A percentile compares a stretch with the other conserved stretches of the same genome.
These are phyloP conservation scores for Alfaro cultratus DNA, from an alignment of 2,797 vertebrate species.

Conservation along the genomic window DNA sequence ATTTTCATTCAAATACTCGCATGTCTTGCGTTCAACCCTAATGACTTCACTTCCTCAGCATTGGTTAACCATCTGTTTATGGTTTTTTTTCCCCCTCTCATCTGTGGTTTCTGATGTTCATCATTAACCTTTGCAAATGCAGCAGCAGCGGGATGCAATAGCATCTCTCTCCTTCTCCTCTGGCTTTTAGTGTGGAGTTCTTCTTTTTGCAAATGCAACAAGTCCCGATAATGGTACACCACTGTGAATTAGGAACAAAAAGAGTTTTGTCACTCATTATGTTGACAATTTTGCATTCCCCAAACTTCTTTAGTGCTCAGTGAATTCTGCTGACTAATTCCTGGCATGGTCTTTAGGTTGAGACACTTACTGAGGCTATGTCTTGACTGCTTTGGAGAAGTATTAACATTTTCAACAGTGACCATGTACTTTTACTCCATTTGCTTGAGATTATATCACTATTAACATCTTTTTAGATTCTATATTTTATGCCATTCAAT, in stretches of 20 bases:
- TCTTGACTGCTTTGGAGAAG: not conserved
- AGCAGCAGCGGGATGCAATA: slow-evolving; percentile 13
- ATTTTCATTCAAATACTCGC: slow-evolving; percentile 20
- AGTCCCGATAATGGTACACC: slow-evolving; percentile 7
- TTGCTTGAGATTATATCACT: slow-evolving; percentile 33
- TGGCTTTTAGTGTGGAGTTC: slow-evolving; percentile 16
- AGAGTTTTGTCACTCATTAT: slow-evolving; percentile 14
- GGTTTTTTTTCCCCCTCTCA: not conserved
- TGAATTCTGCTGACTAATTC: not conserved
- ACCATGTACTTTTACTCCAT: slow-evolving; percentile 9
- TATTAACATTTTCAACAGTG: not conserved
- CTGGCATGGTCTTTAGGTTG: slow-evolving; percentile 8
- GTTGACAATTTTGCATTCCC: slow-evolving; percentile 25
- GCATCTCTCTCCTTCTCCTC: slow-evolving; percentile 4
- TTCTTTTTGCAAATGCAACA: slow-evolving; percentile 32
- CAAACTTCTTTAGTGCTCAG: slow-evolving; percentile 5
- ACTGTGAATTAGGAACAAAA: slow-evolving; percentile 35
- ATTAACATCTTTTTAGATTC: slow-evolving; percentile 36
- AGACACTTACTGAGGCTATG: slow-evolving; percentile 4
- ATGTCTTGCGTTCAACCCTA: slow-evolving; percentile 33
- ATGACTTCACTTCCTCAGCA: slow-evolving; percentile 38
- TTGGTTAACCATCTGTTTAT: slow-evolving; percentile 45
- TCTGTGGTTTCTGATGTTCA: slow-evolving; percentile 52
- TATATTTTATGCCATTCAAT: slow-evolving; percentile 31
- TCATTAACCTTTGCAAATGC: slow-evolving; percentile 64